Evolutionary conservation across 2,888 invertebrate species (phyloP).

Genomic region (Griposia aprilina): DNA sequence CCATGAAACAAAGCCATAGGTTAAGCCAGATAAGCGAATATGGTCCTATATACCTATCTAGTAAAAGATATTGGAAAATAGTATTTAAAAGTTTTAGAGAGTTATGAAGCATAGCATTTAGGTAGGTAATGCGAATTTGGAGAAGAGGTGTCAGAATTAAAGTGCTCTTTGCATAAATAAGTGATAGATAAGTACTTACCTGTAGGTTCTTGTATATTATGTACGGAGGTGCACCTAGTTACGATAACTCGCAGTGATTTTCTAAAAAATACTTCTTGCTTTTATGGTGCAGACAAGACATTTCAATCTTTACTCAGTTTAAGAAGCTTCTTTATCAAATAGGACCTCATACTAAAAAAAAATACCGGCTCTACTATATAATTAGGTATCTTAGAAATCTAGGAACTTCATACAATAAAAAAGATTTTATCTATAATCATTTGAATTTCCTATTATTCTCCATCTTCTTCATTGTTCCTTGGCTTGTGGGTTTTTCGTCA

Average conservation of each 20-base stretch:
- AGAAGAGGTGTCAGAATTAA: background rate
- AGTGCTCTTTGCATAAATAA: constrained; percentile 7
- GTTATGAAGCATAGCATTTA: background rate
- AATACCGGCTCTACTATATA: no score
- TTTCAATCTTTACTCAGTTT: background rate
- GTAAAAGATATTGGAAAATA: background rate
- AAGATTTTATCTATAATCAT: background rate
- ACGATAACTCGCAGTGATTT: background rate
- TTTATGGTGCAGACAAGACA: background rate
- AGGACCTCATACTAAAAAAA: background rate
- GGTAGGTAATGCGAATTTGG: background rate
- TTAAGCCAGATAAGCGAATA: constrained; percentile 28
- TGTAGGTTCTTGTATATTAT: background rate
- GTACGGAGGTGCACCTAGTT: constrained; percentile 37
- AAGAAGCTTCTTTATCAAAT: background rate
- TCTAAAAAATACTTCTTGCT: background rate
- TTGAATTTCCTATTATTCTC: background rate
- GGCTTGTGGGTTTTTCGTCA: background rate
- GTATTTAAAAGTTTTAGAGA: background rate
- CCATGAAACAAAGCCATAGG: constrained; percentile 67
- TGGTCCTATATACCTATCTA: background rate
- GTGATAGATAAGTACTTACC: constrained; percentile 48
- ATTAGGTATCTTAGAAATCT: no score
- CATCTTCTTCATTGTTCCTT: constrained; percentile 8
- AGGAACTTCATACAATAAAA: background rate